phyloP scores from a whole-genome alignment of 2,113 vertebrate genomes.

The Laterallus jamaicensis region DNA sequence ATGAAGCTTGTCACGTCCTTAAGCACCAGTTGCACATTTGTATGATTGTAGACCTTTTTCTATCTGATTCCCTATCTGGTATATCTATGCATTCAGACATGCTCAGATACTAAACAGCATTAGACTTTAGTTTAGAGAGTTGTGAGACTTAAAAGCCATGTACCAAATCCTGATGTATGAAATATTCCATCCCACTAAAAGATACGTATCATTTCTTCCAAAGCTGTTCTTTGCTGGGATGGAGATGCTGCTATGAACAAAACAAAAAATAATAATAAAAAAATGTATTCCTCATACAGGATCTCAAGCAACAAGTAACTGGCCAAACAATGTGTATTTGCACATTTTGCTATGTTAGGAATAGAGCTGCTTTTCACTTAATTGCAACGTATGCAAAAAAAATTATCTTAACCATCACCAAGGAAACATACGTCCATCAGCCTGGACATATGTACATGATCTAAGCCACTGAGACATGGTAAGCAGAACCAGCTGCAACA shows the following conservation, averaged over 20 bases:
- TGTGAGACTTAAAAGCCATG: neutral
- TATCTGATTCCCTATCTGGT: neutral
- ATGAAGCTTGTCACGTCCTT: neutral
- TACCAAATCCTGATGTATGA: neutral
- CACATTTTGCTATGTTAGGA: neutral
- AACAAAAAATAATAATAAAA: neutral
- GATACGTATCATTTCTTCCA: neutral
- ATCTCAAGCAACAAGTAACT: neutral
- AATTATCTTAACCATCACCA: neutral
- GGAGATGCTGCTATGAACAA: neutral
- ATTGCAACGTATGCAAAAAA: rapidly evolving
- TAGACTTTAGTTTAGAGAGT: neutral
- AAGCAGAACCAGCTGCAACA: neutral
- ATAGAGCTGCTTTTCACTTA: neutral
- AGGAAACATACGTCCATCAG: neutral
- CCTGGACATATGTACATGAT: neutral
- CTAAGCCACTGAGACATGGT: neutral
- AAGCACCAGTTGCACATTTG: neutral
- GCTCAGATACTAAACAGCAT: neutral
- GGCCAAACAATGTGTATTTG: neutral
- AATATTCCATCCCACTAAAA: neutral
- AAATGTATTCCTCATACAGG: neutral
- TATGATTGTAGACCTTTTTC: neutral
- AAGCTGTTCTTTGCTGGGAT: neutral
- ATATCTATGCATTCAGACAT: neutral